These are phyloP conservation scores for Chiroxiphia lanceolata DNA, from an alignment of 2,797 vertebrate genomes.

Conservation along the genomic window DNA sequence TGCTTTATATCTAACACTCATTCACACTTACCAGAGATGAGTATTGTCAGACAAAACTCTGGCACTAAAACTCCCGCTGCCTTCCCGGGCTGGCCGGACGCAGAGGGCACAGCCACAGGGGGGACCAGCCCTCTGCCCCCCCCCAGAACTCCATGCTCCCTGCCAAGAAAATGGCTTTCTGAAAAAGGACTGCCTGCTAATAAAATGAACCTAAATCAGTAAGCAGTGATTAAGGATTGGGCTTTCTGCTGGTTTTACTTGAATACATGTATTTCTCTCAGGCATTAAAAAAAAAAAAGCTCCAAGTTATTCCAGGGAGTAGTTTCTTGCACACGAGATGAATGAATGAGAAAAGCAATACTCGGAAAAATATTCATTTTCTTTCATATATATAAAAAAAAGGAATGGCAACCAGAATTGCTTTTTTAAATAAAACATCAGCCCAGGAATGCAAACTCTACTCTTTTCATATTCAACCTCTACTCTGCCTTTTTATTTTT, in stretches of 20 bases:
- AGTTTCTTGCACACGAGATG: neutral
- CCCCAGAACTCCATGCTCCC: slow-evolving; percentile 35
- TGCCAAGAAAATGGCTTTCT: slow-evolving; percentile 71
- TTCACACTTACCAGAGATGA: slow-evolving; percentile 50
- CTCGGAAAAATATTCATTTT: slow-evolving; percentile 21
- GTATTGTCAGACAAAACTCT: slow-evolving; percentile 28
- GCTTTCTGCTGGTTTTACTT: slow-evolving; percentile 21
- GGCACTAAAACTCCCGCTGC: neutral
- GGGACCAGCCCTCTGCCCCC: slow-evolving; percentile 47
- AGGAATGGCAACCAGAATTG: slow-evolving; percentile 12
- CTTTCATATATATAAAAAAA: neutral
- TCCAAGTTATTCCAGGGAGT: neutral
- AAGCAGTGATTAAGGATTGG: slow-evolving; percentile 75
- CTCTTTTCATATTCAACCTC: slow-evolving; percentile 25
- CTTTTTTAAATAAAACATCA: slow-evolving; percentile 68
- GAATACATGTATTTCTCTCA: neutral
- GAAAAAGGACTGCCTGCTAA: slow-evolving; percentile 70
- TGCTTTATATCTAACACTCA: neutral
- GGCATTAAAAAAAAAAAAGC: neutral
- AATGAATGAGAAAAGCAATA: neutral
- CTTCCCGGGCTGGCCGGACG: neutral
- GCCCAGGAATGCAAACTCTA: neutral
- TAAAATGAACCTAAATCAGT: slow-evolving; percentile 71
- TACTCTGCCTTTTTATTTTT: neutral
- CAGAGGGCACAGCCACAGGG: neutral